Evolutionary conservation across 2,797 vertebrate genomes (phyloP), one percentile per base, ranked within the genome.

Genomic region (Taenioides sp.): DNA sequence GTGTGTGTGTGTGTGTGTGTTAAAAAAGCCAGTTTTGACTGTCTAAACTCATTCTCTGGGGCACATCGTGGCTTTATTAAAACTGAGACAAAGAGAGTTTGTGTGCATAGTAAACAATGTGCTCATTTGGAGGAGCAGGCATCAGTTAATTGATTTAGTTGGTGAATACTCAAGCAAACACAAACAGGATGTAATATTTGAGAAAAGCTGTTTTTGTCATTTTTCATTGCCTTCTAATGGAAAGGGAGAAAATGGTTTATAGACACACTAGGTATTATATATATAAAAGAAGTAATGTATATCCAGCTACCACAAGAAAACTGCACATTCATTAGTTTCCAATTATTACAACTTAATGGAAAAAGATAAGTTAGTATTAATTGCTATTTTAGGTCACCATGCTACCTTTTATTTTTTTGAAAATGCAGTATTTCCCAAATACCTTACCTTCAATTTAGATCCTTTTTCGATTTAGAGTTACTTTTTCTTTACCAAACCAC

Each of bases 11-110:
- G 54, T 60, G 47, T 37, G 18, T 71, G 25, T 61, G 27, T 37
- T 52, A 65, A 49, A 70, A 68, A 69, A 71, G 47, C 28, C 61
- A 72, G 50, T 18, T 31, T 50, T 23, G 70, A 67, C 31, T 66
- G 61, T 66, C 50, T 70, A 67, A 23, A 74, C 50, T 63, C 43
- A 69, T 47, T 69, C 7, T 64, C 11, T 66, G 65, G 20, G 58
- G 65, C 61, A 43, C 27, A 65, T 54, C 0, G 23, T 60, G 14
- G 52, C 23, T 70, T 67, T 67, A 60, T 31, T 57, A 34, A 23
- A 20, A 25, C 47, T 9, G 28, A 57, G 23, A 63, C 61, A 64
- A 17, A 28, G 60, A 37, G 22, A 5, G 10, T 63, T 61, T 52
- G 58, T 65, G 58, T 67, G 37, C 12, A 14, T 7, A 17, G 5